A percentile compares a stretch with the other conserved stretches of the same genome.
Conservation (phyloP, 2,113 vertebrate genomes). For the Trochalopteron elliotii region DNA sequence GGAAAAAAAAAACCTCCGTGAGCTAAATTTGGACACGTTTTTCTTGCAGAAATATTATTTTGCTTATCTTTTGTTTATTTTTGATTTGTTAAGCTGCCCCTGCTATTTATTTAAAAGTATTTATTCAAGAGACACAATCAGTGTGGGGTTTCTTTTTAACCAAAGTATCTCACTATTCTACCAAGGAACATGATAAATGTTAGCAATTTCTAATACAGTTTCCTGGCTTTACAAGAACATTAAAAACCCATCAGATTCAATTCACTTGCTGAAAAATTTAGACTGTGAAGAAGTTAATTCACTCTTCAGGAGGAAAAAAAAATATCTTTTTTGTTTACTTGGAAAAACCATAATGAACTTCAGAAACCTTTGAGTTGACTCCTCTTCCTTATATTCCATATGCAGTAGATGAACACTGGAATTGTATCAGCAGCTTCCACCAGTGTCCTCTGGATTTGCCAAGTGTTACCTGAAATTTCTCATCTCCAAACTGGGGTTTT, state of each 20-base stretch:
- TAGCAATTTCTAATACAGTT: slow-evolving; percentile 6
- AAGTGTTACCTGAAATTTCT: not conserved
- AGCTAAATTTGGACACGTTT: not conserved
- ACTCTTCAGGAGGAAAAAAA: not conserved
- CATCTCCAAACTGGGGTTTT: not conserved
- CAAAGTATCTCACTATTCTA: not conserved
- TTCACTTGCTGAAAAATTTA: not conserved
- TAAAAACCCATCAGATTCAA: not conserved
- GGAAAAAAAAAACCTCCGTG: not conserved
- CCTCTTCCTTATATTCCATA: not conserved
- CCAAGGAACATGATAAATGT: not conserved
- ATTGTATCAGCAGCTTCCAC: not conserved
- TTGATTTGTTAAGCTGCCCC: not conserved
- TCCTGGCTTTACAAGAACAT: not conserved
- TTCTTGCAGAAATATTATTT: not conserved
- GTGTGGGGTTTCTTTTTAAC: not conserved
- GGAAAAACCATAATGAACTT: not conserved
- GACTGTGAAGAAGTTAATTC: not conserved
- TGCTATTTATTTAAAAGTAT: not conserved
- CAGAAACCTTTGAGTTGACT: not conserved
- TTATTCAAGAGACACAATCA: not conserved
- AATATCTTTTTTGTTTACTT: not conserved
- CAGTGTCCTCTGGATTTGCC: not conserved
- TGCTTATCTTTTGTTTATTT: not conserved
- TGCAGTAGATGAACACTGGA: not conserved